Evolutionary conservation across 2,888 invertebrate genomes (phyloP).

Genomic region (Temnothorax unifasciatus): DNA sequence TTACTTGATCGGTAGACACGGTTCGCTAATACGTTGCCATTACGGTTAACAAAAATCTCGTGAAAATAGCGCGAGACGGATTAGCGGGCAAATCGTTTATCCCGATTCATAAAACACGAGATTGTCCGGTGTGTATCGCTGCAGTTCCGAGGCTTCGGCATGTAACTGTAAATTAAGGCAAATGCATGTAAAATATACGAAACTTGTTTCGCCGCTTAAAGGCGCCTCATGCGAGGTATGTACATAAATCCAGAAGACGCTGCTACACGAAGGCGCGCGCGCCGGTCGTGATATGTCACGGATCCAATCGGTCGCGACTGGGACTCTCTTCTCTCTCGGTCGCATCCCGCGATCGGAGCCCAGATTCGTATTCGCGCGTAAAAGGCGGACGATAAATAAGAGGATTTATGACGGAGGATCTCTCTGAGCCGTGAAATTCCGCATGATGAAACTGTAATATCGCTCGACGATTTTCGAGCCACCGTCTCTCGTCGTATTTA

Average conservation of each 20-base stretch:
- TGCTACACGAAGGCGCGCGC: slow-evolving; percentile 22
- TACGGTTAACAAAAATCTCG: slow-evolving; percentile 13
- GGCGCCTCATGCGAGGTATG: slow-evolving; percentile 12
- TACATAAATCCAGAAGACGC: slow-evolving; percentile 46
- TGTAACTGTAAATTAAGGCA: slow-evolving; percentile 59
- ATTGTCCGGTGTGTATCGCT: not conserved
- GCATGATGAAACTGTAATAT: slow-evolving; percentile 32
- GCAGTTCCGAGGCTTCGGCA: not conserved
- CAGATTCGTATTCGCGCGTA: slow-evolving; percentile 24
- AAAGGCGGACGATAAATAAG: slow-evolving; percentile 43
- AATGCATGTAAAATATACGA: slow-evolving; percentile 3
- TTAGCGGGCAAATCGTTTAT: not conserved
- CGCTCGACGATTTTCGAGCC: not conserved
- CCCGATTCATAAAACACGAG: slow-evolving; percentile 15
- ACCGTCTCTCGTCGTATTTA: not conserved
- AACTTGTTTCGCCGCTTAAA: slow-evolving; percentile 54
- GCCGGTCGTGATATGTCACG: slow-evolving; percentile 67
- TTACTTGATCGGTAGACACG: not conserved
- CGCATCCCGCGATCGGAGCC: not conserved
- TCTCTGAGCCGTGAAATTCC: slow-evolving; percentile 16
- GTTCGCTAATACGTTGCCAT: not conserved
- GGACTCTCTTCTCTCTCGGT: slow-evolving; percentile 9
- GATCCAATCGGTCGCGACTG: slow-evolving; percentile 52
- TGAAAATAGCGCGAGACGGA: slow-evolving; percentile 4
- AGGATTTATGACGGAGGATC: slow-evolving; percentile 7